phyloP scores from a whole-genome alignment of 2,888 invertebrate species.

The Drosophila differens region DNA sequence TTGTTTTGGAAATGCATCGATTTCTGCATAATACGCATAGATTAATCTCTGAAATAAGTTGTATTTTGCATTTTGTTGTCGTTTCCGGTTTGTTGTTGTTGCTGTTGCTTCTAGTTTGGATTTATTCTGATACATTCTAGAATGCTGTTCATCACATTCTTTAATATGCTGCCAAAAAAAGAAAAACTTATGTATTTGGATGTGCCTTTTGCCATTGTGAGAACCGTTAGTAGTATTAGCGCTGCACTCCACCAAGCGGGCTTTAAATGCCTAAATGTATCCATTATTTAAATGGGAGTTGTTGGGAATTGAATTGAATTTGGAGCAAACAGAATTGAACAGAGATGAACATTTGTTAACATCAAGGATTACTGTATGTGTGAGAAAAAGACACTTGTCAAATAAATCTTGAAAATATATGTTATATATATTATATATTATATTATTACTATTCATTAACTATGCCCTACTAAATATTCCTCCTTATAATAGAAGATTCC shows the following conservation, averaged over 20 bases:
- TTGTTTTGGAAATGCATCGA: slow-evolving; percentile 16
- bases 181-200: slow-evolving; percentile 7
- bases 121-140: neutral
- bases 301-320: neutral
- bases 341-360: neutral
- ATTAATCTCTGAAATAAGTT: slow-evolving; percentile 32
- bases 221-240: slow-evolving; percentile 39
- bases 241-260: slow-evolving; percentile 54
- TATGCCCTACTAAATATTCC: no score
- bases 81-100: neutral
- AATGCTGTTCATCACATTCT: neutral
- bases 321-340: neutral
- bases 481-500: no score
- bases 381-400: neutral
- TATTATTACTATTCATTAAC: no score
- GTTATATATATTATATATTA: no score
- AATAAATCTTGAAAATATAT: no score
- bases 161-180: neutral
- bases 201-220: slow-evolving; percentile 33
- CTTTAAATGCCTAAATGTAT: slow-evolving; percentile 42
- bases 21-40: slow-evolving; percentile 42
- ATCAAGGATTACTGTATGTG: neutral
- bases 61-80: neutral
- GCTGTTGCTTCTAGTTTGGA: neutral
- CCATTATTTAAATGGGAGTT: slow-evolving; percentile 40